Base-by-base conservation (phyloP, 2,888 invertebrate genomes). In the Leptopilina syphax region DNA sequence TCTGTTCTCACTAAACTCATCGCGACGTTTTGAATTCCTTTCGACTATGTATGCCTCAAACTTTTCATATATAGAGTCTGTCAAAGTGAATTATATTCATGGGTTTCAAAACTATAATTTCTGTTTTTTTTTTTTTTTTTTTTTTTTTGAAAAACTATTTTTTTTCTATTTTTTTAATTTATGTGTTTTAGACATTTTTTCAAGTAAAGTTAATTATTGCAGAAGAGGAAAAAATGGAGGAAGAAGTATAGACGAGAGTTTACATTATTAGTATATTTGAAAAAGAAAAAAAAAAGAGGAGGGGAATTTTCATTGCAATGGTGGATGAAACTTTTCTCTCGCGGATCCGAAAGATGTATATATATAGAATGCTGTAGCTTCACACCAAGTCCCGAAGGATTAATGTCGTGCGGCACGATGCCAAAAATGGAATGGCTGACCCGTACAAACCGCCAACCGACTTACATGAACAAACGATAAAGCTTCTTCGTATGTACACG, bases 361-460 rank as follows among this genome's bases (percentile, higher is more conserved):
- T 34, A 73, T 47, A 18, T 18, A 18, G 18, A 18, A 13, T 27
- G 13, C 54, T 41, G 54, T 18, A 81, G 84, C 84, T 86, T 86
- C 86, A 83, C 84, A 84, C 79, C 82, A 83, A 82, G 82, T 79
- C 86, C 83, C 85, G 80, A 81, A 88, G 90, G 90, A 90, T 90
- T 90, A 90, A 89, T 87, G 89, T 87, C 86, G 82, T 85, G 81
- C 86, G 90, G 90, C 89, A 87, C 83, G 79, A 82, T 89, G 89
- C 89, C 90, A 90, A 89, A 89, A 89, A 87, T 86, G 83, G 85
- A 85, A 85, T 85, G 87, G 85, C 88, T 88, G 87, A 88, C 88
- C 88, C 84, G 84, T 81, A 84, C 84, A 84, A 67, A 78, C 80
- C 73, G 66, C 80, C 81, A 81, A 76, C 80, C 47, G 70, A 73